A percentile compares a stretch with the other conserved stretches of the same genome.
Evolutionary conservation across 2,888 invertebrate species (phyloP).

Genomic region (Ormyrus thymus): DNA sequence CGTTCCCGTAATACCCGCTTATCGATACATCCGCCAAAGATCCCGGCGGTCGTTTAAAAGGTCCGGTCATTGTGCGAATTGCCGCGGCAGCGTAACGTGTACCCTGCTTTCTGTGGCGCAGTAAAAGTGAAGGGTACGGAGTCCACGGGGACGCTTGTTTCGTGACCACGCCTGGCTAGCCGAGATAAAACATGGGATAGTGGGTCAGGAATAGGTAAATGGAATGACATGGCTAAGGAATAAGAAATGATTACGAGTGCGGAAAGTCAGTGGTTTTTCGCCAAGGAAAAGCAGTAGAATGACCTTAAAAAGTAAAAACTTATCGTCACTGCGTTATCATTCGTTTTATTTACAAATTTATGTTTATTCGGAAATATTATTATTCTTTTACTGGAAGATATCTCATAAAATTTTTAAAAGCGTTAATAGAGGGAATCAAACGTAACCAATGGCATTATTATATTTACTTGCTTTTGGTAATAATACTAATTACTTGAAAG

Average conservation of each 20-base stretch:
- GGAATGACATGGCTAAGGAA: not conserved
- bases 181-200: constrained; percentile 37
- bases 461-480: too few relatives aligned
- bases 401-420: too few relatives aligned
- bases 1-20: not conserved
- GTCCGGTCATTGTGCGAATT: constrained; percentile 24
- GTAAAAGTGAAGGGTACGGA: constrained; percentile 41
- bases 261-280: not conserved
- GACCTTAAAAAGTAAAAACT: not conserved
- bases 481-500: too few relatives aligned
- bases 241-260: not conserved
- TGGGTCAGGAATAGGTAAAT: constrained; percentile 18
- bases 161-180: constrained; percentile 27
- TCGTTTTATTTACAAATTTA: not conserved
- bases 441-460: too few relatives aligned
- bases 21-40: constrained; percentile 18
- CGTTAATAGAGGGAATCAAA: too few relatives aligned
- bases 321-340: not conserved
- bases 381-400: too few relatives aligned
- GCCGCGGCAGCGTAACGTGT: not conserved
- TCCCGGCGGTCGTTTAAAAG: constrained; percentile 7
- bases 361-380: too few relatives aligned
- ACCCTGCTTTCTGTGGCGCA: constrained; percentile 20
- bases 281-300: too few relatives aligned
- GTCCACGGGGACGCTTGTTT: constrained; percentile 24